Evolutionary conservation across 2,113 vertebrate genomes (phyloP).

Genomic region (Petromus typicus): DNA sequence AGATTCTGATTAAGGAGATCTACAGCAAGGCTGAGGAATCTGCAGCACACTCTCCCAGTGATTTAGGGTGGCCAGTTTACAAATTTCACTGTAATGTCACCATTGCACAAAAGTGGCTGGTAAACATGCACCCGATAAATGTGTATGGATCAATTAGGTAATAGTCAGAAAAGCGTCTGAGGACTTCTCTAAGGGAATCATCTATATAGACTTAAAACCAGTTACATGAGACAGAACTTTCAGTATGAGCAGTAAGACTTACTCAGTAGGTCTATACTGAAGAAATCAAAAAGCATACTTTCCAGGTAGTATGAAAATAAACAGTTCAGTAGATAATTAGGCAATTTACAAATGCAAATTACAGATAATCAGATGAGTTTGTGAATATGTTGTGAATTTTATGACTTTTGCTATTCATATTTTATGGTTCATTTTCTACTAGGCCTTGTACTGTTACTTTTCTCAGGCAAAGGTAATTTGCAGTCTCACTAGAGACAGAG

Average conservation of each 20-base stretch:
- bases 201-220: neutral
- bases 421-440: slow-evolving; percentile 32
- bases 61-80: neutral
- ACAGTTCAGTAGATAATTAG: neutral
- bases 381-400: neutral
- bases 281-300: neutral
- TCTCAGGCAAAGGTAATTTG: neutral
- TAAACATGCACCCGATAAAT: neutral
- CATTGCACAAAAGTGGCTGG: too few species aligned
- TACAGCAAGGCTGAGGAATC: neutral
- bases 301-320: neutral
- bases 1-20: slow-evolving; percentile 3
- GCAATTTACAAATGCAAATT: slow-evolving; percentile 24
- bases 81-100: neutral
- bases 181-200: slow-evolving; percentile 41
- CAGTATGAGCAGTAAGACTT: neutral
- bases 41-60: neutral
- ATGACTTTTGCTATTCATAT: neutral
- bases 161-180: neutral
- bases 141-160: neutral
- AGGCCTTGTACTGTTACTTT: neutral
- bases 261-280: neutral
- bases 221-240: slow-evolving; percentile 19
- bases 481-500: neutral
- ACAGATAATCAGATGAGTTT: neutral